Conservation (phyloP, 2,888 invertebrate species). For the Chironomus riparius region DNA sequence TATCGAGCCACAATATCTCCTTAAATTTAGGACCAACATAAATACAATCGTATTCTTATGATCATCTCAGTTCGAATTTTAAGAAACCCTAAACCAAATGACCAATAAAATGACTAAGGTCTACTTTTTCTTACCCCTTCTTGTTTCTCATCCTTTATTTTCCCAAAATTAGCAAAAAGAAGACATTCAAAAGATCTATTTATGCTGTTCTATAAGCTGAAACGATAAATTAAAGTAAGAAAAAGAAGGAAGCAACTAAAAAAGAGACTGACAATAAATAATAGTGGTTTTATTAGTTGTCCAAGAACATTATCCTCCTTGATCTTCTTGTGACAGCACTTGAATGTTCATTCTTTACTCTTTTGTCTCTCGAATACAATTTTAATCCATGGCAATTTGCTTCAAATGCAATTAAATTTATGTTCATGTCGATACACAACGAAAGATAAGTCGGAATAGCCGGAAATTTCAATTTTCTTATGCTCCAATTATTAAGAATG, state of each 20-base stretch:
- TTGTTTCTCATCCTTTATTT: too few species aligned
- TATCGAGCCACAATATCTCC: too few species aligned
- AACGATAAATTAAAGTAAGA: background rate
- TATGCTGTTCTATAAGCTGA: too few species aligned
- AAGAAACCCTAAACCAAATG: too few species aligned
- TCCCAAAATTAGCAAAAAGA: too few species aligned
- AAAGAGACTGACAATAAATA: constrained; percentile 11
- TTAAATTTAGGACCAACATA: too few species aligned
- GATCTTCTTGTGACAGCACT: constrained; percentile 2
- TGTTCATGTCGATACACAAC: constrained; percentile 1
- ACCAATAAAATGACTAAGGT: too few species aligned
- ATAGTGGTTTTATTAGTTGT: constrained; percentile 6
- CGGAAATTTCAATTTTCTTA: constrained; percentile 18
- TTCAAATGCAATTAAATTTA: constrained; percentile 18
- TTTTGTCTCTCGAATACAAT: background rate
- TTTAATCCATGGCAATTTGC: constrained; percentile 15
- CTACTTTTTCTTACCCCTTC: too few species aligned
- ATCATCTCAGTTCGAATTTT: too few species aligned
- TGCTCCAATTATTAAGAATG: constrained; percentile 10
- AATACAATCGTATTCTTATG: too few species aligned
- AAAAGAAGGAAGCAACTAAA: background rate
- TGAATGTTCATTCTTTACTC: background rate
- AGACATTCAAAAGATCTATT: too few species aligned
- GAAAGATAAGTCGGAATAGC: constrained; percentile 1
- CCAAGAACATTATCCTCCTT: constrained; percentile 3